These are phyloP conservation scores for Hemaris fuciformis DNA, from an alignment of 2,888 invertebrate species.

Conservation along the genomic window DNA sequence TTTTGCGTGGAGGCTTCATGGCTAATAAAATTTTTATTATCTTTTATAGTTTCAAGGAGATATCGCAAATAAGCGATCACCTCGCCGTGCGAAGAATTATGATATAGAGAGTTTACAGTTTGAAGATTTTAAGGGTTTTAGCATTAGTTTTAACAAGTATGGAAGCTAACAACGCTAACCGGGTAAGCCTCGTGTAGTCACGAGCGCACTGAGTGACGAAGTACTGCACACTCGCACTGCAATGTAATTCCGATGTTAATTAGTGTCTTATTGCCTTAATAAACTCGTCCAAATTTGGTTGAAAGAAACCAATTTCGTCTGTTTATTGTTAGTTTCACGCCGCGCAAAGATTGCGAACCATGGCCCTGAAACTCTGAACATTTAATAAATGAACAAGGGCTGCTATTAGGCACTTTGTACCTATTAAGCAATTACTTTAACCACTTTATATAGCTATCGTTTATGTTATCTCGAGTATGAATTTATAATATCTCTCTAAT, in stretches of 20 bases:
- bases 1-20: constrained; percentile 44
- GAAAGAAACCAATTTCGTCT: constrained; percentile 30
- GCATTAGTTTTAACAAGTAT: constrained; percentile 50
- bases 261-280: not conserved
- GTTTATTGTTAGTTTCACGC: constrained; percentile 32
- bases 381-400: constrained; percentile 40
- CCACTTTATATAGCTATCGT: constrained; percentile 19
- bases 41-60: constrained; percentile 78
- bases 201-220: constrained; percentile 39
- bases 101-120: constrained; percentile 56
- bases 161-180: constrained; percentile 62
- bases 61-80: constrained; percentile 62
- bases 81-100: constrained; percentile 66
- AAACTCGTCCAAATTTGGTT: constrained; percentile 18
- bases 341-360: constrained; percentile 33
- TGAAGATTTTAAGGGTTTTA: constrained; percentile 51
- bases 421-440: constrained; percentile 56
- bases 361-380: constrained; percentile 36
- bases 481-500: no score
- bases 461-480: not conserved
- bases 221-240: constrained; percentile 17
- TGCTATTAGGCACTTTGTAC: constrained; percentile 24
- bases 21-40: constrained; percentile 66
- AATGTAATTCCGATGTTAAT: not conserved
- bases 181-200: constrained; percentile 68